Base-by-base conservation (phyloP, 2,113 vertebrate genomes). In the Dicerorhinus sumatrensis region DNA sequence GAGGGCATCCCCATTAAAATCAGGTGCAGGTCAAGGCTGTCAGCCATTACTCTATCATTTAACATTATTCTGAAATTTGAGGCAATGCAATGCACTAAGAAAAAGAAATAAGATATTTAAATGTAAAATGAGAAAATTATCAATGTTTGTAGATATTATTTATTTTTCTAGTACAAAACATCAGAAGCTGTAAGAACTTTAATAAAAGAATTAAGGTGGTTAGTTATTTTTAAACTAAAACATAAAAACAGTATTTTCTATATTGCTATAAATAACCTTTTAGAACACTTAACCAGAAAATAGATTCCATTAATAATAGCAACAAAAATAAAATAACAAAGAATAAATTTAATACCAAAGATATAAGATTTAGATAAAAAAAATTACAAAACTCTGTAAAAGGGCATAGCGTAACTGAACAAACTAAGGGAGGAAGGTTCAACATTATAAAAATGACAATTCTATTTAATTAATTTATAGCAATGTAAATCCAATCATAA, bases 21-120 rank as follows among this genome's bases (percentile, higher is more conserved):
- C 21, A 83, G 36, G 56, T 36, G 62, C 33, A 92, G 42, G 18
- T 87, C 83, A 58, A 73, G 42, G 27, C 25, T 42, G 9, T 62
- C 31, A 60, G 36, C 42, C 33, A 5, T 79, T 60, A 8, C 21
- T 65, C 33, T 70, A 1, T 83, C 12, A 87, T 13, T 72, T 69
- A 65, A 36, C 48, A 51, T 31, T 70, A 39, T 60, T 86, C 77
- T 70, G 60, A 85, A 96, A 58, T 92, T 17, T 94, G 89, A 95
- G 21, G 63, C 42, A 54, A 12, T 67, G 3, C 4, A 48, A 8
- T 46, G 8, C 31, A 46, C 25, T 36, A 16, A 46, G 63, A 63
- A 42, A 95, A 73, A 36, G 33, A 94, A 92, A 62, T 54, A 13
- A 42, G 25, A 39, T 36, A 33, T 83, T 42, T 23, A 84, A 69